These are phyloP conservation scores for Zosterops borbonicus DNA, from an alignment of 2,113 vertebrate species.

Conservation along the genomic window DNA sequence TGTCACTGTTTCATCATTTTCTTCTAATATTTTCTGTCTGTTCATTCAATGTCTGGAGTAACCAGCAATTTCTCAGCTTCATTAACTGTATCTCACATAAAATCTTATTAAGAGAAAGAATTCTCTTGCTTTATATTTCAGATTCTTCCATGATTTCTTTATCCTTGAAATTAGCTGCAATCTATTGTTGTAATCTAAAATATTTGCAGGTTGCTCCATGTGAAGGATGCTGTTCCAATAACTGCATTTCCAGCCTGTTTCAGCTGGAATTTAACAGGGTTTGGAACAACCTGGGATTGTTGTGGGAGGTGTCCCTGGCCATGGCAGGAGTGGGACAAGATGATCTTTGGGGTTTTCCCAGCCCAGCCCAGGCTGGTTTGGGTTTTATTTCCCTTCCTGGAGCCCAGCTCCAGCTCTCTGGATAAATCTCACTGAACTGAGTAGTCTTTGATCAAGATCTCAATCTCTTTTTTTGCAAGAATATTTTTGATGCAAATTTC, in stretches of 20 bases:
- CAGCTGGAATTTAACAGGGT: no score
- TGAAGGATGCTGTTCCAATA: not conserved
- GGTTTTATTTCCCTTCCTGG: not conserved
- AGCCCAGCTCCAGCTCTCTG: not conserved
- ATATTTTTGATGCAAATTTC: not conserved
- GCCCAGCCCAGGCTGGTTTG: rapidly evolving
- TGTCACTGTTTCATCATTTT: not conserved
- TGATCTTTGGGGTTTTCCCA: not conserved
- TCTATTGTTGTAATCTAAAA: not conserved
- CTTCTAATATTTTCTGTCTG: not conserved
- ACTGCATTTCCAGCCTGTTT: not conserved
- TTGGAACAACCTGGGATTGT: rapidly evolving
- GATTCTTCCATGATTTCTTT: not conserved
- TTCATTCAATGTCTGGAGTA: not conserved
- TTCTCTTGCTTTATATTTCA: not conserved
- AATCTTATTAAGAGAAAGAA: not conserved
- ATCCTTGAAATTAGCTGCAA: not conserved
- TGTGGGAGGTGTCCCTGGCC: not conserved
- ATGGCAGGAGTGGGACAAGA: rapidly evolving
- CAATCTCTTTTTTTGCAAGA: not conserved
- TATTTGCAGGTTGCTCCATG: not conserved
- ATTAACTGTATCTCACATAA: not conserved
- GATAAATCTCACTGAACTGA: not conserved
- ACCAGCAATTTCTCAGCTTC: not conserved
- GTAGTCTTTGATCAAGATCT: not conserved